These are phyloP conservation scores for Vanessa tameamea DNA, from an alignment of 1,140 invertebrate genomes.

Conservation along the genomic window DNA sequence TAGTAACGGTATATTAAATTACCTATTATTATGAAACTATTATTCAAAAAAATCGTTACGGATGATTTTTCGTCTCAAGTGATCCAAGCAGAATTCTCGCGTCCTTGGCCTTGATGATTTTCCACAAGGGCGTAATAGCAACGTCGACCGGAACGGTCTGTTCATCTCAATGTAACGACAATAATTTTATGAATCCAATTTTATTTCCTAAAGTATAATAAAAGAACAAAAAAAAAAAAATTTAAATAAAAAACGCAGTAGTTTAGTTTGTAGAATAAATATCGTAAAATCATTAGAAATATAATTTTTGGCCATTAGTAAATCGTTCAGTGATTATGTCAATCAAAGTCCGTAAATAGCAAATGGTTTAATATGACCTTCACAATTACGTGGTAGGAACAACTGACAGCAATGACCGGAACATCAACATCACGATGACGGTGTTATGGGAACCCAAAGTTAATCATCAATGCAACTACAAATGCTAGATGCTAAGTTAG, in stretches of 20 bases:
- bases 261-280: too few relatives aligned
- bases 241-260: too few relatives aligned
- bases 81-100: background rate
- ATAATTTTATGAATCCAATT: background rate
- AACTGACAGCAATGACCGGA: constrained; percentile 17
- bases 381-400: background rate
- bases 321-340: background rate
- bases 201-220: background rate
- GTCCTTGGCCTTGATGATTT: constrained; percentile 16
- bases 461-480: background rate
- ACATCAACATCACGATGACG: background rate
- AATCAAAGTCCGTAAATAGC: background rate
- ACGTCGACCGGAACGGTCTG: background rate
- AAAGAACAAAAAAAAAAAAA: background rate
- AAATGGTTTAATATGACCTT: constrained; percentile 1
- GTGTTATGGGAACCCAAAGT: background rate
- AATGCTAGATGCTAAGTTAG: background rate
- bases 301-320: too few relatives aligned
- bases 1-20: background rate
- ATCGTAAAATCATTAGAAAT: too few relatives aligned
- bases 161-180: constrained; percentile 2
- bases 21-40: background rate
- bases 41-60: background rate
- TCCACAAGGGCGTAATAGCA: constrained; percentile 11
- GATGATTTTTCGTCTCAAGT: background rate